A percentile compares a stretch with the other conserved stretches of the same genome.
phyloP scores from a whole-genome alignment of 2,888 invertebrate species.

The Eurois occulta region DNA sequence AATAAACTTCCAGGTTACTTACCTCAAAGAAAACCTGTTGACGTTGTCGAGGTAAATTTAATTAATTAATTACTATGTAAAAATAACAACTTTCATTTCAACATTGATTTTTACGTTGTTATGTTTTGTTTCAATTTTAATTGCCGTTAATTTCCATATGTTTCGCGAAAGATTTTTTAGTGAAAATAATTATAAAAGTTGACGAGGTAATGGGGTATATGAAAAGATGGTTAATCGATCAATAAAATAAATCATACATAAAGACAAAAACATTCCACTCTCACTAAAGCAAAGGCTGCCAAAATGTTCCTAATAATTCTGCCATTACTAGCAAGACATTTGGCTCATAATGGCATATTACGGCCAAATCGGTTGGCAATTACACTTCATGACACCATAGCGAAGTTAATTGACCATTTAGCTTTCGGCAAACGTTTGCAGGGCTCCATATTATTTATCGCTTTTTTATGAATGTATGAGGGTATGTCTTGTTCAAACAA shows the following conservation, averaged over 20 bases:
- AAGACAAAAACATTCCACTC: slow-evolving; percentile 35
- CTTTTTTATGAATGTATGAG: slow-evolving; percentile 52
- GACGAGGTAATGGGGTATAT: background rate
- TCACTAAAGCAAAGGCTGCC: slow-evolving; percentile 33
- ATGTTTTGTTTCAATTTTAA: background rate
- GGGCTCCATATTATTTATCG: slow-evolving; percentile 61
- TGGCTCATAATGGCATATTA: slow-evolving; percentile 63
- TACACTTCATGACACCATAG: slow-evolving; percentile 66
- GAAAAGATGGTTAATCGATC: background rate
- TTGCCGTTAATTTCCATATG: background rate
- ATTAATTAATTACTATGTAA: slow-evolving; percentile 1
- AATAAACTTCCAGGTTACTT: background rate
- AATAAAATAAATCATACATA: background rate
- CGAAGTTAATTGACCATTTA: slow-evolving; percentile 60
- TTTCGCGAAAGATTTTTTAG: background rate
- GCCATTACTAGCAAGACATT: slow-evolving; percentile 37
- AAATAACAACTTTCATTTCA: background rate
- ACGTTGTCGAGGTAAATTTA: background rate
- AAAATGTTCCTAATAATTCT: slow-evolving; percentile 49
- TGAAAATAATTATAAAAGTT: background rate
- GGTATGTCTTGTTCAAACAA: slow-evolving; percentile 15
- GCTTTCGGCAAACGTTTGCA: slow-evolving; percentile 58
- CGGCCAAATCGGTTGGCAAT: slow-evolving; percentile 63
- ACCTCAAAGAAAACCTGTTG: background rate
- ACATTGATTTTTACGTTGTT: slow-evolving; percentile 3